A percentile compares a stretch with the other conserved stretches of the same genome.
These are phyloP conservation scores for Ibycter americanus DNA, from an alignment of 2,797 vertebrate genomes.

Conservation along the genomic window DNA sequence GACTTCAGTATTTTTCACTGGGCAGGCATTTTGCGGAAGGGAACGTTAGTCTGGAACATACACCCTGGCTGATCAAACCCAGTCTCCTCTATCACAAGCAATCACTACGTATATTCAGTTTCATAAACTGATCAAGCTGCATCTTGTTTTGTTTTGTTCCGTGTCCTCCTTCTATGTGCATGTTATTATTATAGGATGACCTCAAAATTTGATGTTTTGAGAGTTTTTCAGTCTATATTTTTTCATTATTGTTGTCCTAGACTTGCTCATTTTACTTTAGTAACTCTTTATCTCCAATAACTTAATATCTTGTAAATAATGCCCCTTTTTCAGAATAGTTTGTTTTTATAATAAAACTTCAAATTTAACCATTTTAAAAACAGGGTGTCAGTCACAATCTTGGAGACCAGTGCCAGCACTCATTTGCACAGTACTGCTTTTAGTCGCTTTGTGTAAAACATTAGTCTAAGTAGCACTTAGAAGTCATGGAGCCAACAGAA, in stretches of 20 bases:
- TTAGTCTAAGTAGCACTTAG: background rate
- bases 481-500: background rate
- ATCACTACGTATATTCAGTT: background rate
- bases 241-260: background rate
- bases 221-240: background rate
- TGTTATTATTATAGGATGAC: no score
- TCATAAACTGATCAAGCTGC: background rate
- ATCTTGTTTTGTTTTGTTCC: background rate
- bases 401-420: background rate
- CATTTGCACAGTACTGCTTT: background rate
- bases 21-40: background rate
- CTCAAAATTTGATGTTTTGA: background rate
- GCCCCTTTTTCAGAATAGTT: background rate
- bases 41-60: background rate
- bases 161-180: background rate
- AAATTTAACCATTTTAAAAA: background rate
- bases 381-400: background rate
- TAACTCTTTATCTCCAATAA: background rate
- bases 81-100: background rate
- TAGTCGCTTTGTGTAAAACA: background rate
- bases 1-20: background rate
- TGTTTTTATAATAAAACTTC: background rate
- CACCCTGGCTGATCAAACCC: background rate
- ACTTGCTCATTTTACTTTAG: background rate
- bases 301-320: background rate